Evolutionary conservation across 2,113 vertebrate species (phyloP), one percentile per base, ranked within the genome.

Genomic region (Scopus umbretta): DNA sequence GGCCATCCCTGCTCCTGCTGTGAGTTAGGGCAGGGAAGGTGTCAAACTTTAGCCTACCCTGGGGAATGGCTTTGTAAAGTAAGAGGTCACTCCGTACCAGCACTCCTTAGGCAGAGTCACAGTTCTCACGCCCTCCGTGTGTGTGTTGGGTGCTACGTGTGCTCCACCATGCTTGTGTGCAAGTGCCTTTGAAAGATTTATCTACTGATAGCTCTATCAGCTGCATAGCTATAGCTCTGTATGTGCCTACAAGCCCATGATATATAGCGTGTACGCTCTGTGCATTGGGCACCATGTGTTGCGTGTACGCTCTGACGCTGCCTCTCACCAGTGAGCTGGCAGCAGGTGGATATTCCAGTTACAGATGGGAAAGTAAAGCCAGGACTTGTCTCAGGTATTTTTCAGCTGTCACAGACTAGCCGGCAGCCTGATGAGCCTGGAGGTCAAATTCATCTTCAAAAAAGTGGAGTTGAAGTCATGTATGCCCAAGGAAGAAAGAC

Each of bases 221-320:
- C 32, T 18, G 1, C 18, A 6, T 1, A 9, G 20, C 32, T 34
- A 6, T 11, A 34, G 61, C 65, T 68, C 72, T 1, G 0, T 3
- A 11, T 1, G 36, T 8, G 34, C 38, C 45, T 9, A 3, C 6
- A 13, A 22, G 76, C 5, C 20, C 6, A 1, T 20, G 7, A 13
- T 8, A 15, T 2, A 1, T 1, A 6, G 7, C 5, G 0, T 0
- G 8, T 4, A 20, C 10, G 0, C 25, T 2, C 4, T 2, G 14
- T 2, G 1, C 4, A 2, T 0, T 16, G 45, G 65, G 43, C 20
- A 17, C n/a, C n/a, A 17, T 2, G 0, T 2, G 40, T 6, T 3
- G 22, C 10, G 56, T 5, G 43, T 16, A 11, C 3, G 7, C 29
- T 11, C 1, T 0, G 0, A 4, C 2, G 0, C 53, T 13, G 49